phyloP scores from a whole-genome alignment of 2,888 invertebrate genomes.

The Harpagoxenus sublaevis region DNA sequence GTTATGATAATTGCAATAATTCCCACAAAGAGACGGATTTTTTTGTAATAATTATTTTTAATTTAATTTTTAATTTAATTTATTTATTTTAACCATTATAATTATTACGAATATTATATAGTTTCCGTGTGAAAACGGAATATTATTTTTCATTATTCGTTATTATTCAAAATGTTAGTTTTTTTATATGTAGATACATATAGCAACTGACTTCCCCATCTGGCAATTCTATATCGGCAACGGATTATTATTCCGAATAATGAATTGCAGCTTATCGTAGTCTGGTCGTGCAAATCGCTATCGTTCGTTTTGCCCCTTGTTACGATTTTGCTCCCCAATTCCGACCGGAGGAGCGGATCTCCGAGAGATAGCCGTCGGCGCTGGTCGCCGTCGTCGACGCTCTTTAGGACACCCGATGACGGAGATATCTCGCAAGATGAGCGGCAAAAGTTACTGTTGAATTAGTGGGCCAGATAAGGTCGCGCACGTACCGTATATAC shows the following conservation, averaged over 20 bases:
- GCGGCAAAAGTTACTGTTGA: constrained; percentile 56
- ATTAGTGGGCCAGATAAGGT: constrained; percentile 54
- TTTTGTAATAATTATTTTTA: constrained; percentile 1
- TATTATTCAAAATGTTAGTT: constrained; percentile 23
- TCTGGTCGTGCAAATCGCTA: constrained; percentile 2
- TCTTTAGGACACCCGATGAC: constrained; percentile 52
- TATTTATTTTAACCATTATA: not conserved
- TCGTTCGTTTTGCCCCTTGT: not conserved
- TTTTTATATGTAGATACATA: not conserved
- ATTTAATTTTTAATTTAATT: not conserved
- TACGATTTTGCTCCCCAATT: not conserved
- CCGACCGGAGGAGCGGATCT: not conserved
- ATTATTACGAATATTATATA: constrained; percentile 3
- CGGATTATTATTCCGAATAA: constrained; percentile 39
- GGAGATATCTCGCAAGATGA: constrained; percentile 51
- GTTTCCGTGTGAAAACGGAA: not conserved
- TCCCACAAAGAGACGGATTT: not conserved
- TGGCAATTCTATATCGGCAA: not conserved
- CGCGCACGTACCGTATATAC: constrained; percentile 33
- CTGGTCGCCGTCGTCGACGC: not conserved
- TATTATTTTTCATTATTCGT: not conserved
- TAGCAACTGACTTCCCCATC: not conserved
- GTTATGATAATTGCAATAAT: not conserved
- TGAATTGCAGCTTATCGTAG: constrained; percentile 17
- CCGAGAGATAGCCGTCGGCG: not conserved